These are phyloP conservation scores for Holothuria leucospilota DNA, from an alignment of 53 echinoderm and acorn worm genomes.

Conservation along the genomic window DNA sequence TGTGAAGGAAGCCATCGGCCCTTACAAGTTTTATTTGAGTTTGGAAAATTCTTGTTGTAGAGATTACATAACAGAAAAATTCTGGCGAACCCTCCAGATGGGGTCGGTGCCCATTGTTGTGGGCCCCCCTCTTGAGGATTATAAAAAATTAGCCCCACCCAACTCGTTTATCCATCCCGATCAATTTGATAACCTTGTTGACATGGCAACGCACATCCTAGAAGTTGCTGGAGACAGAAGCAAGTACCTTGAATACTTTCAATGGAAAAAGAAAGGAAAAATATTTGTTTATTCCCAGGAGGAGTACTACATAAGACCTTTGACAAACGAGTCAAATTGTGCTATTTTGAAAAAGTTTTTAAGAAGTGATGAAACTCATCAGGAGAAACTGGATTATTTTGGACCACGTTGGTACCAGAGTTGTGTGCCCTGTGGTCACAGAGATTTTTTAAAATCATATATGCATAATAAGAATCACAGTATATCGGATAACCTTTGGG, in stretches of 20 bases:
- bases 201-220: slow-evolving; percentile 11
- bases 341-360: slow-evolving; percentile 13
- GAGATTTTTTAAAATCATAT: not conserved
- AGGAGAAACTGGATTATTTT: slow-evolving; percentile 25
- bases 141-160: slow-evolving; percentile 22
- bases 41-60: slow-evolving; percentile 34
- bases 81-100: slow-evolving; percentile 22
- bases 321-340: slow-evolving; percentile 29
- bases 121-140: slow-evolving; percentile 27
- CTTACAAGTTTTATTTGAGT: slow-evolving; percentile 30
- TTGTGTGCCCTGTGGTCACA: not conserved
- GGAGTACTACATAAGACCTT: slow-evolving; percentile 23
- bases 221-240: not conserved
- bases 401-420: slow-evolving; percentile 11
- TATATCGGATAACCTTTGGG: not conserved
- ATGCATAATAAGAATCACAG: not conserved
- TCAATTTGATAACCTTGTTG: slow-evolving; percentile 22
- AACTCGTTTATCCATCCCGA: slow-evolving; percentile 42
- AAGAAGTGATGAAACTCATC: not conserved
- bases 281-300: slow-evolving; percentile 24
- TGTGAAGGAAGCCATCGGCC: not conserved
- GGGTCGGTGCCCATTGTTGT: slow-evolving; percentile 19
- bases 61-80: slow-evolving; percentile 34
- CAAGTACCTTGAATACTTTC: slow-evolving; percentile 8
- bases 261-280: slow-evolving; percentile 27